Percentiles rank a stretch among this genome's conserved stretches.
These are phyloP conservation scores for Mnemiopsis leidyi DNA, from an alignment of 37 sponge, comb jelly and placozoan species.

Conservation along the genomic window DNA sequence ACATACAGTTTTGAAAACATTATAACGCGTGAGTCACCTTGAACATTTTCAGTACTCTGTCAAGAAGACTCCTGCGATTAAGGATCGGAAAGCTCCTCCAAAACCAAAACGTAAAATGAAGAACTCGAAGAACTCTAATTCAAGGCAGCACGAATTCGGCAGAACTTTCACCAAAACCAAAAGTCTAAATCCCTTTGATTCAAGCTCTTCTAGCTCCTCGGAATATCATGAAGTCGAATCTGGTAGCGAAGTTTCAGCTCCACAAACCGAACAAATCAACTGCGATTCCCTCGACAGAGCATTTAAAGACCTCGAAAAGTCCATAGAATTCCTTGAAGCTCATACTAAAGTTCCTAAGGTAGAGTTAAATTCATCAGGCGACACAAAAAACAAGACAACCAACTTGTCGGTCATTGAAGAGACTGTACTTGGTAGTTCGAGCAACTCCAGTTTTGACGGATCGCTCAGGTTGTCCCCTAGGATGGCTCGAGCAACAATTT, in stretches of 20 bases:
- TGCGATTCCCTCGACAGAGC: slow-evolving; percentile 4
- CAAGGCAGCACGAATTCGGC: neutral
- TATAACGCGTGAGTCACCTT: too few relatives aligned
- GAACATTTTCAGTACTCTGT: neutral
- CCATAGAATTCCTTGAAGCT: neutral
- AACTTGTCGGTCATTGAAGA: neutral
- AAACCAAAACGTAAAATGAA: neutral
- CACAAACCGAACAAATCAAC: neutral
- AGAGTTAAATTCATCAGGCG: neutral
- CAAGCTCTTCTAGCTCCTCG: neutral
- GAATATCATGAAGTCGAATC: neutral
- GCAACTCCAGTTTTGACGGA: neutral
- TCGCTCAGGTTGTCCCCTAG: neutral
- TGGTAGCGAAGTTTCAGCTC: neutral
- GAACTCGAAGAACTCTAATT: neutral
- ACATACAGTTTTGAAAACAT: too few relatives aligned
- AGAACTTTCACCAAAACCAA: neutral
- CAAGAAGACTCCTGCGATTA: neutral
- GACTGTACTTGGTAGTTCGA: neutral
- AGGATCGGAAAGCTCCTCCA: neutral
- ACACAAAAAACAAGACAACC: neutral
- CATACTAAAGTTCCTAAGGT: neutral
- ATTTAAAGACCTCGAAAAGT: slow-evolving; percentile 5
- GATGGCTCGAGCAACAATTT: neutral
- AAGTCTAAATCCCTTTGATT: neutral